Evolutionary conservation across 2,113 vertebrate species (phyloP), one percentile per base, ranked within the genome.

Genomic region (Synodontis membranacea): DNA sequence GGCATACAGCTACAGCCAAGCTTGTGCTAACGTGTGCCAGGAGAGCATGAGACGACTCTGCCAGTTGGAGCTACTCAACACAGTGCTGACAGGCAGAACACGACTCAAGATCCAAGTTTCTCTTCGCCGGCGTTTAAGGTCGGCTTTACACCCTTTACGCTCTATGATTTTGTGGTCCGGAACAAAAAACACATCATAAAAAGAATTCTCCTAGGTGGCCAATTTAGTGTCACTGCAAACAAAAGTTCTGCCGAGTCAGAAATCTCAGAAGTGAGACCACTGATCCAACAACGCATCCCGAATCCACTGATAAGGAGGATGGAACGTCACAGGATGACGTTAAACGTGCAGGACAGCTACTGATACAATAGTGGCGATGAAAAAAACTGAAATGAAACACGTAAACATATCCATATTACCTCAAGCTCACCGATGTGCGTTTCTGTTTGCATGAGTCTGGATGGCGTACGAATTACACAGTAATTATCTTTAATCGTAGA

Each of bases 51-150:
- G 84, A 85, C 54, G 19, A 54, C 68, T 81, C 31, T 52, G 86
- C 44, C 64, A 79, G 80, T 74, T 86, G 80, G 76, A 74, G 28
- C 80, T 74, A 83, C 74, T 86, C 82, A 76, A 50, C 46, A 86
- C 56, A 37, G 80, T 21, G 50, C 87, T 86, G 87, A 88, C 87
- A 86, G 79, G 72, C 52, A 34, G 58, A 88, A 88, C 83, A 75
- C 42, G 60, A 81, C 39, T 60, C 84, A 68, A 58, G 68, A 5
- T 68, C 58, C 54, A 87, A 66, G 66, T 39, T 56, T 34, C 48
- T 75, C 80, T 54, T 39, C 42, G 28, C 54, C 68, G 21, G 42
- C 52, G 5, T 82, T 37, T 6, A 48, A 66, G 31, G 42, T 25
- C 10, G 0, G 42, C 44, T n/a, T 76, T 76, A n/a, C 74, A 7